A percentile compares a stretch with the other conserved stretches of the same genome.
Conservation (phyloP, 2,888 invertebrate species). For the Oxytorus armatus region DNA sequence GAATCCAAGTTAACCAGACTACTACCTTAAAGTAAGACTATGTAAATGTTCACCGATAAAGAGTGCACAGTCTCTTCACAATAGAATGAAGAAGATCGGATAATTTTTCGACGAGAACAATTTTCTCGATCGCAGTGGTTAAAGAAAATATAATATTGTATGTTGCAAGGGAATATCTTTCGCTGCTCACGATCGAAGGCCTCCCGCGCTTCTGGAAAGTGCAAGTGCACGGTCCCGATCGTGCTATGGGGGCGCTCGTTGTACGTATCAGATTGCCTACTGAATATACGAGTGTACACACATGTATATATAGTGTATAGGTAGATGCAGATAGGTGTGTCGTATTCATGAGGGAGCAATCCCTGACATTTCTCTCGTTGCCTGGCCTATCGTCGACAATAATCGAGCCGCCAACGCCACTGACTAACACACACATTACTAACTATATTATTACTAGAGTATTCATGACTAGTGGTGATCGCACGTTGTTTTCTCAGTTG, state of each 20-base stretch:
- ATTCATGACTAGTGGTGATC: neutral
- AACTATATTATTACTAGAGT: slow-evolving; percentile 5
- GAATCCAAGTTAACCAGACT: too few species aligned
- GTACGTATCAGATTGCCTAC: neutral
- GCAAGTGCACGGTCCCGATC: slow-evolving; percentile 64
- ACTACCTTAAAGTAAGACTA: too few species aligned
- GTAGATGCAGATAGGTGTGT: slow-evolving; percentile 28
- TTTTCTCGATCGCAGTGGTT: neutral
- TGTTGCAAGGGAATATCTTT: slow-evolving; percentile 11
- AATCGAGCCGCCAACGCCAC: slow-evolving; percentile 39
- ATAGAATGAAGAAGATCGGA: neutral
- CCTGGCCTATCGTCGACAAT: slow-evolving; percentile 41
- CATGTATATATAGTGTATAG: neutral
- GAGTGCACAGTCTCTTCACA: neutral
- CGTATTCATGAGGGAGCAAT: slow-evolving; percentile 49
- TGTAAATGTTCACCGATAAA: neutral
- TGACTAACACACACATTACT: slow-evolving; percentile 33
- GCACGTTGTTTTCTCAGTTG: slow-evolving; percentile 12
- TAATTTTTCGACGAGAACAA: neutral
- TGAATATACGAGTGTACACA: neutral
- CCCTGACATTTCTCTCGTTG: slow-evolving; percentile 58
- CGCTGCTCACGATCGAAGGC: slow-evolving; percentile 42
- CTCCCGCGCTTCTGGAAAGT: slow-evolving; percentile 62
- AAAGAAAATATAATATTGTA: slow-evolving; percentile 10
- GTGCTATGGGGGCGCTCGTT: slow-evolving; percentile 22